A percentile compares a stretch with the other conserved stretches of the same genome.
Conservation (phyloP, 2,113 vertebrate species). For the Chiloscyllium plagiosum region DNA sequence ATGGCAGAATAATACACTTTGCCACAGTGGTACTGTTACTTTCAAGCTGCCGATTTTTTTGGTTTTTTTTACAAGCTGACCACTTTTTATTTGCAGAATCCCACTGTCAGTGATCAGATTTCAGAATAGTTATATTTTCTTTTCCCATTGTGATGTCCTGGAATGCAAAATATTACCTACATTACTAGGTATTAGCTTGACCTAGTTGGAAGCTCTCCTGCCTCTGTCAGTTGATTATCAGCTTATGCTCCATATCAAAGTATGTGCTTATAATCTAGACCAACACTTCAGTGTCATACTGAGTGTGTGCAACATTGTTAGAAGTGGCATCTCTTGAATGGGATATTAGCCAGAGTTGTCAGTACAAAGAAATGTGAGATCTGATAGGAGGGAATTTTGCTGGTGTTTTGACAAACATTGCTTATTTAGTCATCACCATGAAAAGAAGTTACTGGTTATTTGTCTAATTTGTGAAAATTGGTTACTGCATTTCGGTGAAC, state of each 20-base stretch:
- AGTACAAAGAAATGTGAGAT: not conserved
- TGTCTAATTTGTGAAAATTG: too few species aligned
- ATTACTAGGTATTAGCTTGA: not conserved
- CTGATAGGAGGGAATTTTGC: not conserved
- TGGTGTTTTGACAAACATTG: not conserved
- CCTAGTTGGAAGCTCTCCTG: not conserved
- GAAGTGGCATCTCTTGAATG: not conserved
- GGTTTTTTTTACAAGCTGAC: not conserved
- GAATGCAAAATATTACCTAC: not conserved
- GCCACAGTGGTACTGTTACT: not conserved
- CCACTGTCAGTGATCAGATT: not conserved
- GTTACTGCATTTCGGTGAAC: not conserved
- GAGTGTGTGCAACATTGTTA: not conserved
- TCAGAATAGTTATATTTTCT: not conserved
- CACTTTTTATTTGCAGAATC: not conserved
- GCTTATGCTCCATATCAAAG: not conserved
- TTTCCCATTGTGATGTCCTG: not conserved
- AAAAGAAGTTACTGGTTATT: too few species aligned
- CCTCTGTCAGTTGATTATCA: not conserved
- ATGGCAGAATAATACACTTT: not conserved
- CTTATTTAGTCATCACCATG: not conserved
- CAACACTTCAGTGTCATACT: not conserved
- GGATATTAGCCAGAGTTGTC: not conserved
- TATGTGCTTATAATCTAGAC: not conserved
- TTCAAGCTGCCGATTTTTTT: not conserved